Conservation (phyloP, 2,797 vertebrate genomes). For the Pangasius mekongensis region DNA sequence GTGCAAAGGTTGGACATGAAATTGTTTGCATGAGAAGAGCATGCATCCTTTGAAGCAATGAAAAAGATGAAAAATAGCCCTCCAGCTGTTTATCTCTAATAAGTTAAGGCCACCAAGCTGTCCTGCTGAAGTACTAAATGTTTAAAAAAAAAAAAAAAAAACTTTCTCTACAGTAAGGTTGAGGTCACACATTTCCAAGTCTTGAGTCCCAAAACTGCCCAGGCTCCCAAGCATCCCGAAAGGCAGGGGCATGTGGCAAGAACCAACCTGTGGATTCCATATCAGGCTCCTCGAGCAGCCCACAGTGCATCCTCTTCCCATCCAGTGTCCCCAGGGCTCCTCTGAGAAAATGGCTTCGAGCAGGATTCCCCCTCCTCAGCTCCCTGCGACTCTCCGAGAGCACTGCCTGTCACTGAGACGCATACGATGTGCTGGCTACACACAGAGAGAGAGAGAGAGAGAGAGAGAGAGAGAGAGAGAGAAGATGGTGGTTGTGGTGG, state of each 20-base stretch:
- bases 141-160: slow-evolving; percentile 28
- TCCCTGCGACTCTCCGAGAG: slow-evolving; percentile 72
- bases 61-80: slow-evolving; percentile 30
- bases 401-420: slow-evolving; percentile 78
- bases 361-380: slow-evolving; percentile 74
- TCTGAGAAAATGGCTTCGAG: slow-evolving; percentile 76
- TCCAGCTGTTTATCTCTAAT: slow-evolving; percentile 27
- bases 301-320: slow-evolving; percentile 99
- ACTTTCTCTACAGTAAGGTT: slow-evolving; percentile 40
- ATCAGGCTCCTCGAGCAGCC: slow-evolving; percentile 99
- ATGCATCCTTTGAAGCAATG: slow-evolving; percentile 27
- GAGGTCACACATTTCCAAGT: slow-evolving; percentile 48
- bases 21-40: slow-evolving; percentile 14
- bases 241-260: slow-evolving; percentile 55
- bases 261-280: slow-evolving; percentile 99
- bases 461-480: slow-evolving; percentile 62
- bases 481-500: slow-evolving; percentile 61
- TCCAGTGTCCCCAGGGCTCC: slow-evolving; percentile 87
- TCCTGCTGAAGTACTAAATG: slow-evolving; percentile 6
- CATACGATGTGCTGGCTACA: slow-evolving; percentile 76
- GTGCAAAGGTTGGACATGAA: slow-evolving; percentile 4
- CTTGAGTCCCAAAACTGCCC: slow-evolving; percentile 38
- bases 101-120: slow-evolving; percentile 25
- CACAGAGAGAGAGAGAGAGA: slow-evolving; percentile 69
- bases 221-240: slow-evolving; percentile 40